A percentile compares a stretch with the other conserved stretches of the same genome.
Conservation (phyloP, 1,140 invertebrate species). For the Nasonia giraulti region DNA sequence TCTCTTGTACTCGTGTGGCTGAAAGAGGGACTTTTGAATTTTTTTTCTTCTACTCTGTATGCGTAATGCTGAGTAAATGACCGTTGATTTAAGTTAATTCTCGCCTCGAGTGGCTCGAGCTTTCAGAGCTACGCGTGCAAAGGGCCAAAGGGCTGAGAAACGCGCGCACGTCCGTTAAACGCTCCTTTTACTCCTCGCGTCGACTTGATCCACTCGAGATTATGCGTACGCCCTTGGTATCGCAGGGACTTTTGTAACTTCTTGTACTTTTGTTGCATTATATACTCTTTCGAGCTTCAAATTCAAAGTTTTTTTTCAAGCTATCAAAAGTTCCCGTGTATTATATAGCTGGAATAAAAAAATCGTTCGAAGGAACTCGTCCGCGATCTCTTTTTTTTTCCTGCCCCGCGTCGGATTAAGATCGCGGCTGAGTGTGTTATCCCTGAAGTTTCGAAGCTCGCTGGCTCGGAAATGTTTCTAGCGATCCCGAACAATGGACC, state of each 20-base stretch:
- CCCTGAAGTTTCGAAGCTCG: not conserved
- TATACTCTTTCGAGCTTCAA: not conserved
- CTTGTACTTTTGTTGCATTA: not conserved
- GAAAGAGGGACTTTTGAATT: constrained; percentile 10
- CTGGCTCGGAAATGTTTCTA: constrained; percentile 31
- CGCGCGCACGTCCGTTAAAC: constrained; percentile 24
- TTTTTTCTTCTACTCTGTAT: not conserved
- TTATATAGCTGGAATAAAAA: not conserved
- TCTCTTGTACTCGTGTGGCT: not conserved
- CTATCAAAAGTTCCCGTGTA: not conserved
- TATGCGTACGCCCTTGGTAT: not conserved
- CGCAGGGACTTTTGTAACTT: not conserved
- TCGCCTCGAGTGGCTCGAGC: not conserved
- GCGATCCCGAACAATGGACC: constrained; percentile 24
- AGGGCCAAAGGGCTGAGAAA: not conserved
- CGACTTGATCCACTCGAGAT: not conserved
- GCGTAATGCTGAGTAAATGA: constrained; percentile 16
- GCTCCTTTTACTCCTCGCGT: not conserved
- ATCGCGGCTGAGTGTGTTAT: constrained; percentile 22
- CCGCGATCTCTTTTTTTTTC: not conserved
- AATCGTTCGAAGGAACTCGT: not conserved
- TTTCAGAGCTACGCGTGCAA: not conserved
- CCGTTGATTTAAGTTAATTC: constrained; percentile 29
- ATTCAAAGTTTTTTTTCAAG: not conserved
- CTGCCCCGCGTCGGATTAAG: constrained; percentile 41